Percentiles rank a stretch among this genome's conserved stretches.
Evolutionary conservation across 2,113 vertebrate species (phyloP).

Genomic region (Crotophaga sulcirostris): DNA sequence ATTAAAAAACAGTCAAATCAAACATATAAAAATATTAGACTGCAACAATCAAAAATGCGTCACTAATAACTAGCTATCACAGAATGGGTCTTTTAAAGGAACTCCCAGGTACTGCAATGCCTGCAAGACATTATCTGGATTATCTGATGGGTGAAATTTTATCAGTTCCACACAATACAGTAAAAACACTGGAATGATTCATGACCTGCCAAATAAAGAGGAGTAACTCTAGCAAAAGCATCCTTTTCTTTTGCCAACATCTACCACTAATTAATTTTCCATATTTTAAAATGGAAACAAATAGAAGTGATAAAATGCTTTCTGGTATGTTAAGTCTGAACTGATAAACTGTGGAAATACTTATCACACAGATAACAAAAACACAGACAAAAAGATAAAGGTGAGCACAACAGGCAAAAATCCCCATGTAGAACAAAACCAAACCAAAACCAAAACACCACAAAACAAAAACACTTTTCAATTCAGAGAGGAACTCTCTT

Average conservation of each 20-base stretch:
- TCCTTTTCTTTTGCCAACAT: background rate
- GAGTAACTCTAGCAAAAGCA: slow-evolving; percentile 11
- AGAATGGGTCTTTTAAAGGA: background rate
- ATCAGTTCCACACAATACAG: background rate
- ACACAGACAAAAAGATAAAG: background rate
- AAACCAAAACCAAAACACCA: background rate
- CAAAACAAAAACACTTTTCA: background rate
- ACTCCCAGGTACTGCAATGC: background rate
- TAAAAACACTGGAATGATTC: background rate
- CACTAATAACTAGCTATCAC: background rate
- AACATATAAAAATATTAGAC: background rate
- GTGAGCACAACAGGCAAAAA: background rate
- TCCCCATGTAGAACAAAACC: background rate
- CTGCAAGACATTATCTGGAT: background rate
- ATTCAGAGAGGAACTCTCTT: background rate
- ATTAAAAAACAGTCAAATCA: background rate
- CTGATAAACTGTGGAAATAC: slow-evolving; percentile 44
- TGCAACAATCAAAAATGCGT: background rate
- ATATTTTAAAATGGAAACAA: slow-evolving; percentile 57
- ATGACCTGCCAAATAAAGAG: background rate
- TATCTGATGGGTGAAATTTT: background rate
- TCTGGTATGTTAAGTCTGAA: slow-evolving; percentile 26
- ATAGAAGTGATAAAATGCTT: slow-evolving; percentile 55
- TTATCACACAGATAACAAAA: slow-evolving; percentile 21
- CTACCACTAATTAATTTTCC: slow-evolving; percentile 50